Conservation (phyloP, 1,140 invertebrate species). For the Platyura marginata region DNA sequence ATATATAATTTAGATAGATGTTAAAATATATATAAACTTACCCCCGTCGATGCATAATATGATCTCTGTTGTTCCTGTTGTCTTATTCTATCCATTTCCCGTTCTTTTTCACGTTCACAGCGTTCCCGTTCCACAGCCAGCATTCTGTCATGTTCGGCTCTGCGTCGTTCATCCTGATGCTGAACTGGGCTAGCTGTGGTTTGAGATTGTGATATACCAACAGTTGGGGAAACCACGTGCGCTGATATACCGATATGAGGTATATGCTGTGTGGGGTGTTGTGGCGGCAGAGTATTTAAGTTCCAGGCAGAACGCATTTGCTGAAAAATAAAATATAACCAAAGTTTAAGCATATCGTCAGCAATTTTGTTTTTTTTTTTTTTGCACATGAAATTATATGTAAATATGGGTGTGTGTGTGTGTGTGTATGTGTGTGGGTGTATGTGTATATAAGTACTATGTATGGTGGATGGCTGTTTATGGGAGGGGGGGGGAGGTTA, state of each 20-base stretch:
- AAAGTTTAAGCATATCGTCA: too few relatives aligned
- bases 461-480: too few relatives aligned
- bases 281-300: constrained; percentile 1
- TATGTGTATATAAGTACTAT: too few relatives aligned
- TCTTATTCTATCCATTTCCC: not conserved
- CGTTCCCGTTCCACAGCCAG: not conserved
- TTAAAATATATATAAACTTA: not conserved
- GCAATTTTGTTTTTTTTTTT: too few relatives aligned
- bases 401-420: too few relatives aligned
- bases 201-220: not conserved
- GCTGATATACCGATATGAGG: not conserved
- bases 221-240: not conserved
- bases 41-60: not conserved
- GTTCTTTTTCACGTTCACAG: constrained; percentile 13
- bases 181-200: not conserved
- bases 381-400: too few relatives aligned
- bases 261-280: not conserved
- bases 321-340: too few relatives aligned
- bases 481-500: too few relatives aligned
- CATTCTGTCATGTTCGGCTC: not conserved
- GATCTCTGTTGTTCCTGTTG: constrained; percentile 16
- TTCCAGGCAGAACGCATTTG: constrained; percentile 2
- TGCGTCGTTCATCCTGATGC: not conserved
- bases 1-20: too few relatives aligned
- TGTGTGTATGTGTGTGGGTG: too few relatives aligned